Percentiles rank a stretch among this genome's conserved stretches.
These are phyloP conservation scores for Campaea margaritaria DNA, from an alignment of 2,888 invertebrate species.

Conservation along the genomic window DNA sequence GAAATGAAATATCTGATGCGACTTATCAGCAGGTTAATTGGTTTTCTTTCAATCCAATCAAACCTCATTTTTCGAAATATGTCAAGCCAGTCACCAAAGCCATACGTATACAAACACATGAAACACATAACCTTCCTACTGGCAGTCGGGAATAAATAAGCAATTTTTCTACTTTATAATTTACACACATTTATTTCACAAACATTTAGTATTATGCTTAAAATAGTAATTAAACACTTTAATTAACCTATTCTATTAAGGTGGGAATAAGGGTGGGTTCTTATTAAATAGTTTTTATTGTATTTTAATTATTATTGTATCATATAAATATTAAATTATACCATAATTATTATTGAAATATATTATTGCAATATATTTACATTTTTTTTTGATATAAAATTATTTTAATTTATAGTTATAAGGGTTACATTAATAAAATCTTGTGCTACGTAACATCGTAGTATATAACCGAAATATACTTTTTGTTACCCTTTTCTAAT, in stretches of 20 bases:
- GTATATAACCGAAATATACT: background rate
- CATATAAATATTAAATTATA: background rate
- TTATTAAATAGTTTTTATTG: background rate
- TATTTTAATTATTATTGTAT: background rate
- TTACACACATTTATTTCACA: background rate
- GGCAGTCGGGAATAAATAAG: no score
- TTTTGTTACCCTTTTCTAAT: background rate
- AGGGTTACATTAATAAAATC: background rate
- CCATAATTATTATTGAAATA: background rate
- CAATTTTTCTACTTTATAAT: no score
- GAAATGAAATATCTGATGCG: no score
- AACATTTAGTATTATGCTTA: background rate
- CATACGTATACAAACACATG: no score
- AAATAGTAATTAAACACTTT: background rate
- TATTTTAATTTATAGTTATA: background rate
- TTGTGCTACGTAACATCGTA: background rate
- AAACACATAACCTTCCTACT: no score
- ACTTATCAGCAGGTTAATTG: no score
- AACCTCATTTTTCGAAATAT: no score
- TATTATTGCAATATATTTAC: background rate
- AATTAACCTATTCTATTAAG: slow-evolving; percentile 9
- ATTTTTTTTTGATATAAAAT: background rate
- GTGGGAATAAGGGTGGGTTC: slow-evolving; percentile 16
- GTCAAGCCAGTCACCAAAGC: no score
- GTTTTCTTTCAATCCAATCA: no score